These are phyloP conservation scores for Drosophila sechellia DNA, from an alignment of 1,140 invertebrate genomes.

Conservation along the genomic window DNA sequence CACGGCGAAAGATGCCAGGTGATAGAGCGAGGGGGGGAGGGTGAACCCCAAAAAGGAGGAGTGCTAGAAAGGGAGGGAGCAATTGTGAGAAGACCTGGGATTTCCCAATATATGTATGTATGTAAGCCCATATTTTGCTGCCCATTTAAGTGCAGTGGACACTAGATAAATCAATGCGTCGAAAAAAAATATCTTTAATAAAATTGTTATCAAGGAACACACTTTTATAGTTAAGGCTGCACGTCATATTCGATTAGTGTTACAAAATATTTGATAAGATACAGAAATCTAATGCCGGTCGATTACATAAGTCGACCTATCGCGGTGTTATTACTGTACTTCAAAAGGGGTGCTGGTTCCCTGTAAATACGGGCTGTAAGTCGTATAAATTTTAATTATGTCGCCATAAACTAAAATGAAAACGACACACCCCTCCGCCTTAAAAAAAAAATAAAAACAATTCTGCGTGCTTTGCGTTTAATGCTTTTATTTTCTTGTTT, in stretches of 20 bases:
- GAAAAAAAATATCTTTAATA: background rate
- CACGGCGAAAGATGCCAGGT: slow-evolving; percentile 19
- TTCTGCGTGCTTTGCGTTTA: slow-evolving; percentile 48
- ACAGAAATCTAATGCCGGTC: background rate
- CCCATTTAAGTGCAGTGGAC: slow-evolving; percentile 6
- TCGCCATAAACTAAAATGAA: slow-evolving; percentile 71
- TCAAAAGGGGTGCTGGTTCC: background rate
- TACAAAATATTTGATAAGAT: slow-evolving; percentile 6
- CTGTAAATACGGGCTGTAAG: slow-evolving; percentile 33
- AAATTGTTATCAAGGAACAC: background rate
- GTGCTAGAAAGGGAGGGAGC: background rate
- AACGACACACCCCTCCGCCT: slow-evolving; percentile 16
- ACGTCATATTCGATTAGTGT: background rate
- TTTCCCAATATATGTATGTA: background rate
- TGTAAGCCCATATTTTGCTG: slow-evolving; percentile 3
- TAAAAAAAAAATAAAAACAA: slow-evolving; percentile 7
- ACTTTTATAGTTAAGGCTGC: background rate
- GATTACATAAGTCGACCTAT: slow-evolving; percentile 1
- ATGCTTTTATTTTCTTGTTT: slow-evolving; percentile 17
- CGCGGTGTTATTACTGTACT: background rate
- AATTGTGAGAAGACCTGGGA: background rate
- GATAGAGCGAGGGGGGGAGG: background rate
- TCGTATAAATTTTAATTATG: slow-evolving; percentile 77
- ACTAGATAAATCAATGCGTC: background rate
- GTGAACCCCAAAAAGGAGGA: background rate